Percentiles rank a stretch among this genome's conserved stretches.
Evolutionary conservation across 2,113 vertebrate species (phyloP).

Genomic region (Dicerorhinus sumatrensis): DNA sequence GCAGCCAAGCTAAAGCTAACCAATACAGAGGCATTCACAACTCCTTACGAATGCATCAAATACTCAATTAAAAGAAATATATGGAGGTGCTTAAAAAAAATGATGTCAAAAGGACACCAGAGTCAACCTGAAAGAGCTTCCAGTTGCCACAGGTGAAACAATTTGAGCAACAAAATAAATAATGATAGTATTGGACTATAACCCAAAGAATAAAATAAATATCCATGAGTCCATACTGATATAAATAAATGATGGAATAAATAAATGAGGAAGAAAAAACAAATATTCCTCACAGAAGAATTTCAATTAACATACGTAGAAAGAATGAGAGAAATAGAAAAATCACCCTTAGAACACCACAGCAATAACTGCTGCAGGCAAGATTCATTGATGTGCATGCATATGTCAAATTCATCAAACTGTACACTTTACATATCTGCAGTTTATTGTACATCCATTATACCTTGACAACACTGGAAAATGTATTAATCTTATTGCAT

Average conservation of each 20-base stretch:
- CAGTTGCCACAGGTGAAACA: background rate
- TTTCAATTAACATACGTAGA: background rate
- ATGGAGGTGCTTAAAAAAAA: background rate
- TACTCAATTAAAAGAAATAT: background rate
- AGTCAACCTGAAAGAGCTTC: background rate
- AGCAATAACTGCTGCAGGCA: background rate
- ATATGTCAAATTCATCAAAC: background rate
- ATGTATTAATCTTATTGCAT: conserved; percentile 1
- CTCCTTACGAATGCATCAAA: background rate
- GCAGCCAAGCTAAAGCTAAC: conserved; percentile 25
- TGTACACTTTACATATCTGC: background rate
- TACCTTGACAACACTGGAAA: conserved; percentile 9
- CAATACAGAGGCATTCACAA: background rate
- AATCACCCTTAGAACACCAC: background rate
- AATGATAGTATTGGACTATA: background rate
- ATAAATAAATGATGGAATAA: conserved; percentile 40
- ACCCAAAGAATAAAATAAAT: conserved; percentile 28
- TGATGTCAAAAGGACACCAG: background rate
- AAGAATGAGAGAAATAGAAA: conserved; percentile 5
- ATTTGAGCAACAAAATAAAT: conserved; percentile 26
- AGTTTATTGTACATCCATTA: background rate
- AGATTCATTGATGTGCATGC: background rate
- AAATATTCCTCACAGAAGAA: conserved; percentile 41
- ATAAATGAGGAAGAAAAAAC: background rate
- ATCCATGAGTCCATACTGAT: background rate